Percentiles rank a stretch among this genome's conserved stretches.
phyloP scores from a whole-genome alignment of 2,113 vertebrate species.

The Corythaixoides concolor region DNA sequence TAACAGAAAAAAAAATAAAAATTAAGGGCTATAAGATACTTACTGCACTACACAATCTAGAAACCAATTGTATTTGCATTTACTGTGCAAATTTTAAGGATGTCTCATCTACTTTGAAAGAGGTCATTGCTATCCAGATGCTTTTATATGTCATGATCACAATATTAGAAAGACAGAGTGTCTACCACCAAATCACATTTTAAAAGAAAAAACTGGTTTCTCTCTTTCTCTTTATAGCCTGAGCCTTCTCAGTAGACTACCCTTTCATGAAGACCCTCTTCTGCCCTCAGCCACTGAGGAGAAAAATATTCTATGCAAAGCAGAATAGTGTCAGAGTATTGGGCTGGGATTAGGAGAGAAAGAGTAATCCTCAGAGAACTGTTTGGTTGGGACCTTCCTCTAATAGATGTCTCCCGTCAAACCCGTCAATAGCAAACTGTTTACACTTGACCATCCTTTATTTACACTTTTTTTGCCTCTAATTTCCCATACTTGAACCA shows the following conservation, averaged over 20 bases:
- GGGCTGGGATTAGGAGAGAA: neutral
- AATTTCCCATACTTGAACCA: neutral
- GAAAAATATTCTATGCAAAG: neutral
- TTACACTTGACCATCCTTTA: neutral
- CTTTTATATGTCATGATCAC: neutral
- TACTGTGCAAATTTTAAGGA: neutral
- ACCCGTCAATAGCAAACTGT: neutral
- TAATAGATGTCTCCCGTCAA: neutral
- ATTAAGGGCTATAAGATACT: neutral
- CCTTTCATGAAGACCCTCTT: neutral
- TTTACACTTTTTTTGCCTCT: neutral
- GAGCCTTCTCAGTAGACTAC: neutral
- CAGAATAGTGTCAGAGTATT: neutral
- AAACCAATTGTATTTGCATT: neutral
- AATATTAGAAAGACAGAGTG: neutral
- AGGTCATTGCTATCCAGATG: neutral
- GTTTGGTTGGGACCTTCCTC: neutral
- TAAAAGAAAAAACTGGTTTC: neutral
- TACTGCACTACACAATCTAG: neutral
- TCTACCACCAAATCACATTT: neutral
- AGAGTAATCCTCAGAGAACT: neutral
- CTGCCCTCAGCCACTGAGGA: neutral
- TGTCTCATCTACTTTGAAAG: neutral
- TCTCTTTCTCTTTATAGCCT: neutral
- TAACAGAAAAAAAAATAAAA: neutral